Percentiles rank a stretch among this genome's conserved stretches.
These are phyloP conservation scores for Pegoplata infirma DNA, from an alignment of 2,888 invertebrate genomes.

Conservation along the genomic window DNA sequence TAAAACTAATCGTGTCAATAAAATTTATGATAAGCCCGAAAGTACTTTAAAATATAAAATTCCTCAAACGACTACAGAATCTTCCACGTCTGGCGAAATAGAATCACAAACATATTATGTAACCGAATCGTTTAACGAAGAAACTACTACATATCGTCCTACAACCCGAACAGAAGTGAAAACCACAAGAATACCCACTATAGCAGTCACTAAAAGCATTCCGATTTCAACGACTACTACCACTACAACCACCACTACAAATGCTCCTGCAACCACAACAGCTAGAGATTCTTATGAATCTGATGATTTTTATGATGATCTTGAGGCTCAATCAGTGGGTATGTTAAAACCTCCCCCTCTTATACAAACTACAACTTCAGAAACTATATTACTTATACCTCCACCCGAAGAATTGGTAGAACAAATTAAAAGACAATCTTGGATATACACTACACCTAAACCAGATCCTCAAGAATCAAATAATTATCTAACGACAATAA, in stretches of 20 bases:
- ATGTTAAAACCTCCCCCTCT: slow-evolving; percentile 67
- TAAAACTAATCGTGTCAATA: slow-evolving; percentile 30
- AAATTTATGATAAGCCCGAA: slow-evolving; percentile 1
- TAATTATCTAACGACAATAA: slow-evolving; percentile 61
- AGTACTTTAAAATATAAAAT: slow-evolving; percentile 10
- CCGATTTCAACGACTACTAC: slow-evolving; percentile 59
- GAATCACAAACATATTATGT: slow-evolving; percentile 72
- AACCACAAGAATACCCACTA: slow-evolving; percentile 38
- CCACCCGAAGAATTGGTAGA: slow-evolving; percentile 76
- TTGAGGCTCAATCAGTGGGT: slow-evolving; percentile 72
- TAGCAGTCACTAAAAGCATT: too few species aligned
- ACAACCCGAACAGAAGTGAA: slow-evolving; percentile 42
- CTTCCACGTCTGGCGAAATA: slow-evolving; percentile 59
- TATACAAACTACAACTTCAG: slow-evolving; percentile 73
- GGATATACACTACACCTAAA: slow-evolving; percentile 68
- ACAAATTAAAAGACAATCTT: slow-evolving; percentile 71
- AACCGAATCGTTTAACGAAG: slow-evolving; percentile 69
- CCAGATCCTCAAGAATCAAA: slow-evolving; percentile 35
- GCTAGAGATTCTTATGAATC: slow-evolving; percentile 64
- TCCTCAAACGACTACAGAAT: slow-evolving; percentile 14
- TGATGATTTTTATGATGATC: slow-evolving; percentile 67
- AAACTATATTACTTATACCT: slow-evolving; percentile 76
- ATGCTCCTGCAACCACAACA: slow-evolving; percentile 34
- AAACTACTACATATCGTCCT: slow-evolving; percentile 64
- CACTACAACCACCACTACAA: slow-evolving; percentile 47